phyloP scores from a whole-genome alignment of 2,113 vertebrate genomes.

The Octodon degus region DNA sequence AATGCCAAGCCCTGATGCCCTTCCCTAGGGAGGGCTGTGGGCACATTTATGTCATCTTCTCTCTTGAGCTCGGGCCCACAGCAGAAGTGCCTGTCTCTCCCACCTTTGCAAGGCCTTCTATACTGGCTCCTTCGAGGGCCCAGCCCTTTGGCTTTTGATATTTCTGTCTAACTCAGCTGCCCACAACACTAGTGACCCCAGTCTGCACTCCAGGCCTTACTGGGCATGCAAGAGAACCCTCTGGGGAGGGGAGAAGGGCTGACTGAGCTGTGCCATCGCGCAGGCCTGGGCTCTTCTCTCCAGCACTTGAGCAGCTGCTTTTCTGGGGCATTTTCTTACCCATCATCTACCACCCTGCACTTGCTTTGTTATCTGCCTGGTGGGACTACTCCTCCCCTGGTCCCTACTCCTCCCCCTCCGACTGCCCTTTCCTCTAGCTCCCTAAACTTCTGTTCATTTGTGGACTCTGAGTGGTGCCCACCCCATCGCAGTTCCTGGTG shows the following conservation, averaged over 20 bases:
- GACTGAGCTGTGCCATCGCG: accelerated
- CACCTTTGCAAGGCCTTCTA: no score
- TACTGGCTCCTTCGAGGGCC: no score
- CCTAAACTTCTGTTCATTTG: neutral
- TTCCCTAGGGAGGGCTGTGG: no score
- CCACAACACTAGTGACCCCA: no score
- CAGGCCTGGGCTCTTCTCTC: neutral
- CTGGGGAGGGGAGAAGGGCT: neutral
- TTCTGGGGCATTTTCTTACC: neutral
- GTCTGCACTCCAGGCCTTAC: neutral
- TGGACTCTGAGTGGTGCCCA: neutral
- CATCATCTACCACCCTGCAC: neutral
- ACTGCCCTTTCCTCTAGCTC: neutral
- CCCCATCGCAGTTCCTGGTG: neutral
- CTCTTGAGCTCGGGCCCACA: no score
- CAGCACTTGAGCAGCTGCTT: neutral
- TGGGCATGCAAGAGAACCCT: neutral
- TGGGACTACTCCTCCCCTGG: no score
- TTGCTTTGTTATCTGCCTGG: neutral
- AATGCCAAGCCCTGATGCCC: no score
- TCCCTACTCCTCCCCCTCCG: neutral
- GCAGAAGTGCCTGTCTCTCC: no score
- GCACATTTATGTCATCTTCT: no score
- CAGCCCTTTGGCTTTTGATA: no score
- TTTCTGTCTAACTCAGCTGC: no score